Percentiles rank a stretch among this genome's conserved stretches.
Evolutionary conservation across 2,797 vertebrate species (phyloP).

Genomic region (Sebastes cheni): DNA sequence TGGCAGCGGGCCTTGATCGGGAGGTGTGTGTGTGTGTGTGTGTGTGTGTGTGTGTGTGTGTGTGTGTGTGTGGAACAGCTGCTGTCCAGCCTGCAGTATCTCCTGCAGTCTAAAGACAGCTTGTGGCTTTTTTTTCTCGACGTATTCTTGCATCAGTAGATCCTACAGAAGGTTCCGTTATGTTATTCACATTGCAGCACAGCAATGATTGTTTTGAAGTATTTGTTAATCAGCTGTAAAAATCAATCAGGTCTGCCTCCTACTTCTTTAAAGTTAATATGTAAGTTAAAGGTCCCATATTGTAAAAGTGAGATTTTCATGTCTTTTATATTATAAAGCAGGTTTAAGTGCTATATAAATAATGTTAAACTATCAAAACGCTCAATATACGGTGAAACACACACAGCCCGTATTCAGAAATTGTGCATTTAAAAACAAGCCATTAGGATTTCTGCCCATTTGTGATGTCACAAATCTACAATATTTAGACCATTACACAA

Average conservation of each 20-base stretch:
- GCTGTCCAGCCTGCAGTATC: constrained; percentile 29
- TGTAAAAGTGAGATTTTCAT: too few species aligned
- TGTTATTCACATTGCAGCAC: not conserved
- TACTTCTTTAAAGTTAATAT: not conserved
- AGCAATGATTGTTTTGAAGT: not conserved
- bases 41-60: constrained; percentile 85
- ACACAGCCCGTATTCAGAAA: too few species aligned
- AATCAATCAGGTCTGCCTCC: not conserved
- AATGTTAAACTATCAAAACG: too few species aligned
- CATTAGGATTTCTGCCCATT: too few species aligned
- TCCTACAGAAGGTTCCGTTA: not conserved
- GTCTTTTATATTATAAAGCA: too few species aligned
- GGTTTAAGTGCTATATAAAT: too few species aligned
- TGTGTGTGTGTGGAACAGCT: constrained; percentile 86
- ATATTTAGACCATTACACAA: too few species aligned
- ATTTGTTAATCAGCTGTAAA: not conserved
- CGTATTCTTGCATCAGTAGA: constrained; percentile 1
- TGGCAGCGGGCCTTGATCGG: constrained; percentile 95
- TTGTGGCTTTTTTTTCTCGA: not conserved
- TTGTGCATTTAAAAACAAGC: too few species aligned
- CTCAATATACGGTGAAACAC: too few species aligned
- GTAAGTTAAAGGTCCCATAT: not conserved
- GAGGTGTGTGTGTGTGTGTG: constrained; percentile 88
- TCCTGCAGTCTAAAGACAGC: constrained; percentile 21
- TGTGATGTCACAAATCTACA: too few species aligned